These are phyloP conservation scores for Rhagonycha fulva DNA, from an alignment of 2,888 invertebrate genomes.

Conservation along the genomic window DNA sequence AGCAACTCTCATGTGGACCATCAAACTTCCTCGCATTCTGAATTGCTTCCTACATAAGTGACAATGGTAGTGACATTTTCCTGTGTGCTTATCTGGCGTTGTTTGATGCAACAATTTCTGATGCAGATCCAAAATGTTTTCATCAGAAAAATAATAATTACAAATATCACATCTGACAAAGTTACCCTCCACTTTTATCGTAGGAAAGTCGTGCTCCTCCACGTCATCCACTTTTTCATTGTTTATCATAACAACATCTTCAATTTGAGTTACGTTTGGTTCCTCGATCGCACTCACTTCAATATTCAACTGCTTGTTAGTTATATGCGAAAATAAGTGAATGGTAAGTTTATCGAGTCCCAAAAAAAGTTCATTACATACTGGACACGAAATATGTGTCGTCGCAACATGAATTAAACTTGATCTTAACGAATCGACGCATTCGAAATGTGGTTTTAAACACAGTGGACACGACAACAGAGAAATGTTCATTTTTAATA, in stretches of 20 bases:
- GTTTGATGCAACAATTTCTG: conserved; percentile 69
- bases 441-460: conserved; percentile 72
- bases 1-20: conserved; percentile 81
- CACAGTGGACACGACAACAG: conserved; percentile 77
- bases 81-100: conserved; percentile 47
- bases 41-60: conserved; percentile 80
- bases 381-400: conserved; percentile 74
- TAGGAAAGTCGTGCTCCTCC: neutral
- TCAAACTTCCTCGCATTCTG: conserved; percentile 80
- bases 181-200: conserved; percentile 52
- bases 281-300: neutral
- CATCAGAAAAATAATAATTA: conserved; percentile 71
- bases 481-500: conserved; percentile 43
- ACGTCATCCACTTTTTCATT: neutral
- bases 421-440: conserved; percentile 70
- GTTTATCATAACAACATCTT: neutral
- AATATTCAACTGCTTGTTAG: conserved; percentile 2
- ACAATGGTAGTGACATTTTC: conserved; percentile 63
- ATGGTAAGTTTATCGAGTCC: conserved; percentile 84
- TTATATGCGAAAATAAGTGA: conserved; percentile 74
- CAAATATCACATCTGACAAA: conserved; percentile 68
- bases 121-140: conserved; percentile 73
- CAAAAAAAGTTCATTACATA: conserved; percentile 74
- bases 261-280: neutral
- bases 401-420: conserved; percentile 77